Conservation (phyloP, 2,113 vertebrate species). For the Strix uralensis region DNA sequence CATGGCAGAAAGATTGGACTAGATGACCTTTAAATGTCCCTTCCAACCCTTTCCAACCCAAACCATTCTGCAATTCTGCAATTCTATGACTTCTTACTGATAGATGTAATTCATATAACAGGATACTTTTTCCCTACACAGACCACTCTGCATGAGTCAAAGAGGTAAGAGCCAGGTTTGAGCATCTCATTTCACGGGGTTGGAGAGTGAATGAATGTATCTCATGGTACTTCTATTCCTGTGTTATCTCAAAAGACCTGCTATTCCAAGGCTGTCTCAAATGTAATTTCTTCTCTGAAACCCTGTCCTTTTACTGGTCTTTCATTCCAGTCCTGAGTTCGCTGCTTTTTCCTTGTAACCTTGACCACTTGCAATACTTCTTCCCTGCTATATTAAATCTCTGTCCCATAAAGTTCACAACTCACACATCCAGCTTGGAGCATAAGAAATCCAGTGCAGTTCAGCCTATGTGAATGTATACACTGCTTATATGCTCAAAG, state of each 20-base stretch:
- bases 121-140: not conserved
- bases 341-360: not conserved
- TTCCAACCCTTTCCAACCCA: not conserved
- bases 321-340: not conserved
- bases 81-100: not conserved
- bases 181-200: not conserved
- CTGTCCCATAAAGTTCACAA: not conserved
- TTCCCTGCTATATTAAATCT: not conserved
- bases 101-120: not conserved
- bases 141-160: not conserved
- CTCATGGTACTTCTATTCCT: not conserved
- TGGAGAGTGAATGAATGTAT: too few species aligned
- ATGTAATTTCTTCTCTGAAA: not conserved
- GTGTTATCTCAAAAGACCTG: not conserved
- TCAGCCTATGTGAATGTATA: not conserved
- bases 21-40: not conserved
- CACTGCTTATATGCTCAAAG: fast-evolving
- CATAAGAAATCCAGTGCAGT: not conserved
- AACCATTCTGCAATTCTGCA: not conserved
- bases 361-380: not conserved
- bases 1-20: not conserved
- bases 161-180: not conserved
- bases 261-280: not conserved
- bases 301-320: not conserved
- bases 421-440: not conserved